Evolutionary conservation across 2,888 invertebrate genomes (phyloP).

Genomic region (Cheilosia vulpina): DNA sequence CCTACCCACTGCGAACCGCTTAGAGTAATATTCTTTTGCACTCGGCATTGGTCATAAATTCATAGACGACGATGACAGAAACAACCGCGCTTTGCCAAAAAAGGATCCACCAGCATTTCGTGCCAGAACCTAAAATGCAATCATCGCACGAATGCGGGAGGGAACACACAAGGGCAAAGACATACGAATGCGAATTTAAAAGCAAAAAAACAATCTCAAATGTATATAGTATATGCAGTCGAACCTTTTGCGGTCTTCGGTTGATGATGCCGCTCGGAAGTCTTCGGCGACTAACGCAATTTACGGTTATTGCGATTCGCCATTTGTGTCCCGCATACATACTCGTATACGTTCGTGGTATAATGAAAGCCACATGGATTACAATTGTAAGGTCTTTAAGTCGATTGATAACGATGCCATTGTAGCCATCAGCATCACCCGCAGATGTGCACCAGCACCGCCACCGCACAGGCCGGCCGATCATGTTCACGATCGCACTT

Average conservation of each 20-base stretch:
- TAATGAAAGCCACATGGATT: conserved; percentile 37
- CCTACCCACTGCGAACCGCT: not conserved
- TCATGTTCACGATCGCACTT: conserved; percentile 58
- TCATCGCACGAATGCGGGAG: conserved; percentile 24
- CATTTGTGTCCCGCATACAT: conserved; percentile 52
- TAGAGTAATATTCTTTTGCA: conserved; percentile 18
- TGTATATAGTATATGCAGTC: conserved; percentile 43
- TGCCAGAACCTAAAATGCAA: conserved; percentile 24
- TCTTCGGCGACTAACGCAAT: conserved; percentile 51
- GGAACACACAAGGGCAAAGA: too few species aligned
- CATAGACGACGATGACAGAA: conserved; percentile 57
- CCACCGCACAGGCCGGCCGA: not conserved
- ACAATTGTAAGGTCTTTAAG: conserved; percentile 68
- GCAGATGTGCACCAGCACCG: not conserved
- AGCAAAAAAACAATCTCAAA: conserved; percentile 37
- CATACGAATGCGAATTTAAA: conserved; percentile 42
- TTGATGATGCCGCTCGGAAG: conserved; percentile 67
- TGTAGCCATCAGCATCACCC: conserved; percentile 36
- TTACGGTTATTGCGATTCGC: conserved; percentile 67
- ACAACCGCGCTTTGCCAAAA: conserved; percentile 69
- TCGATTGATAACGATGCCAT: conserved; percentile 66
- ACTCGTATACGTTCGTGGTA: not conserved
- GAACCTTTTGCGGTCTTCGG: conserved; percentile 63
- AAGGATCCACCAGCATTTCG: conserved; percentile 38
- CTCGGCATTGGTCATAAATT: conserved; percentile 62